phyloP scores from a whole-genome alignment of 2,797 vertebrate genomes.

The Macroramphosus scolopax region DNA sequence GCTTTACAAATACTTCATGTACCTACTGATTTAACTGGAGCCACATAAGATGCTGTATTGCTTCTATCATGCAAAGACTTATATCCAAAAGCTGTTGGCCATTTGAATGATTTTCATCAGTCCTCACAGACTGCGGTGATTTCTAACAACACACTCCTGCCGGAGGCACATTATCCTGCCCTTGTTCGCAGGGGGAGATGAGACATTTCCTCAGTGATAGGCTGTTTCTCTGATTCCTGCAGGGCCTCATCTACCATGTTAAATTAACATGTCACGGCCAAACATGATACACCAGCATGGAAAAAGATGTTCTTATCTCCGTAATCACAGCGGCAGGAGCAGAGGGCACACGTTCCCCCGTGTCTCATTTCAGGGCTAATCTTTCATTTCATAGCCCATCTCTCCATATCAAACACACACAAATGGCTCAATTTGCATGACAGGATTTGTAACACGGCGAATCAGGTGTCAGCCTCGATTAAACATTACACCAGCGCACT shows the following conservation, averaged over 20 bases:
- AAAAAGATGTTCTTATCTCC: slow-evolving; percentile 88
- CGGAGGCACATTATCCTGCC: slow-evolving; percentile 54
- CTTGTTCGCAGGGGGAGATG: slow-evolving; percentile 46
- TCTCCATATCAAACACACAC: slow-evolving; percentile 99
- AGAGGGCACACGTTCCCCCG: slow-evolving; percentile 89
- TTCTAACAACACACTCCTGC: slow-evolving; percentile 55
- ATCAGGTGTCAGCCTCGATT: slow-evolving; percentile 99
- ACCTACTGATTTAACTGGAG: too few species aligned
- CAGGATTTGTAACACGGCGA: slow-evolving; percentile 99
- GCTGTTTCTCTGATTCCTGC: slow-evolving; percentile 49
- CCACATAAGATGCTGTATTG: too few species aligned
- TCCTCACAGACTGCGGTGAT: slow-evolving; percentile 54
- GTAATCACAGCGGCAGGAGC: slow-evolving; percentile 91
- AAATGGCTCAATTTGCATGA: slow-evolving; percentile 99
- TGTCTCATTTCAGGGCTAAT: slow-evolving; percentile 95
- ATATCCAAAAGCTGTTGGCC: slow-evolving; percentile 30
- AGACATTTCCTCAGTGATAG: slow-evolving; percentile 57
- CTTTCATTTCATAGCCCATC: slow-evolving; percentile 99
- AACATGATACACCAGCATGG: slow-evolving; percentile 76
- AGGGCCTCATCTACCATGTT: slow-evolving; percentile 74
- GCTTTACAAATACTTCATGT: slow-evolving; percentile 37
- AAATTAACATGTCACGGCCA: slow-evolving; percentile 86
- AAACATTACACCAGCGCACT: slow-evolving; percentile 98
- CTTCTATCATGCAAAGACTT: slow-evolving; percentile 22
- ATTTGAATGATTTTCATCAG: slow-evolving; percentile 69